Evolutionary conservation across 2,888 invertebrate genomes (phyloP).

Genomic region (Stegana nigrithorax): DNA sequence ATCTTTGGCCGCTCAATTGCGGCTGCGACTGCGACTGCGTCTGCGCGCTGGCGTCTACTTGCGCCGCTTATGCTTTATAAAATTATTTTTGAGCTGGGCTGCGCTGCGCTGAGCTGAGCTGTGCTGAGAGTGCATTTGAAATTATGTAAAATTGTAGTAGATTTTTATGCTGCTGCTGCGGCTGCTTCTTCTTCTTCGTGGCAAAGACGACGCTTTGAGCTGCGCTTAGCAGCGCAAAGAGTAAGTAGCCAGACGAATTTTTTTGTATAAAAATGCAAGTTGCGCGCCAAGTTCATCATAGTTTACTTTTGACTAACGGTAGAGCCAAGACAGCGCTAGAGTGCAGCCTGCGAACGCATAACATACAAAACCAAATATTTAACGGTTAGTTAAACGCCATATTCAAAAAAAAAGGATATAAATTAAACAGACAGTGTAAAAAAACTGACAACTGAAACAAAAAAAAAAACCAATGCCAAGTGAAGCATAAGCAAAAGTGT

Average conservation of each 20-base stretch:
- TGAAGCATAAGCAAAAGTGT: too few relatives aligned
- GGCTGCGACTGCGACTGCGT: not conserved
- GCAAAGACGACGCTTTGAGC: constrained; percentile 2
- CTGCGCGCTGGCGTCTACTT: too few relatives aligned
- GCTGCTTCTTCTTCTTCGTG: constrained; percentile 34
- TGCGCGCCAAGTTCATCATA: constrained; percentile 54
- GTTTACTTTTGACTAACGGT: constrained; percentile 64
- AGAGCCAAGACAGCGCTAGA: too few relatives aligned
- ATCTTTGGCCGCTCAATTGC: too few relatives aligned
- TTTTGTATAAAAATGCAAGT: constrained; percentile 66
- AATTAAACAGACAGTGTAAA: not conserved
- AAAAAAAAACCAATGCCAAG: too few relatives aligned
- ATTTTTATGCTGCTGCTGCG: constrained; percentile 41
- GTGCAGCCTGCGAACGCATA: too few relatives aligned
- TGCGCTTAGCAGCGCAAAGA: too few relatives aligned
- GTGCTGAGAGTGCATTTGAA: constrained; percentile 47
- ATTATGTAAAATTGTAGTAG: constrained; percentile 33
- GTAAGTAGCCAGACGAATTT: constrained; percentile 26
- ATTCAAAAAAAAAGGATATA: not conserved
- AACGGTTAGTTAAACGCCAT: too few relatives aligned
- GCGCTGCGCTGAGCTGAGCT: not conserved
- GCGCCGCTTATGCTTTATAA: not conserved
- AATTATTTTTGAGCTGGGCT: not conserved
- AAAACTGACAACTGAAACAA: too few relatives aligned
- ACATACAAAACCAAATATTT: too few relatives aligned